These are phyloP conservation scores for Tauraco erythrolophus DNA, from an alignment of 2,113 vertebrate species.

Conservation along the genomic window DNA sequence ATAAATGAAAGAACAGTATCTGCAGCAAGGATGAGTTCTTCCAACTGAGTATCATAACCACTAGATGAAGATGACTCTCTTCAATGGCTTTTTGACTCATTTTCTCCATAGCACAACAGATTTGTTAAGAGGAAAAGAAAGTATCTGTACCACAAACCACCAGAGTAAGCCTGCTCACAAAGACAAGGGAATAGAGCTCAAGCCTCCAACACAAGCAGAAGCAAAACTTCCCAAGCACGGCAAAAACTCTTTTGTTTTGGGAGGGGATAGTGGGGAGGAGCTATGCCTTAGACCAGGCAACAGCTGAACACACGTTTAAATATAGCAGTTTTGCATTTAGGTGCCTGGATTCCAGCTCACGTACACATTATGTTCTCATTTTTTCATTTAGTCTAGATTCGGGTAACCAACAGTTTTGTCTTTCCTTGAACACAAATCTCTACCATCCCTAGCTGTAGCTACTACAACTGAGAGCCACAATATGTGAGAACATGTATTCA, in stretches of 20 bases:
- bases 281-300: too few species aligned
- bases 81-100: background rate
- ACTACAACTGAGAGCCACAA: background rate
- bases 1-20: background rate
- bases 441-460: background rate
- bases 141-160: background rate
- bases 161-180: background rate
- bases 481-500: background rate
- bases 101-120: background rate
- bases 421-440: too few species aligned
- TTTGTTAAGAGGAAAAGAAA: background rate
- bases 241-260: too few species aligned
- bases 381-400: too few species aligned
- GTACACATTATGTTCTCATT: too few species aligned
- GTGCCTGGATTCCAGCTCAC: too few species aligned
- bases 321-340: too few species aligned
- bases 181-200: background rate
- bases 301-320: too few species aligned
- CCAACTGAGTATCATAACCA: background rate
- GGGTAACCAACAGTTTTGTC: too few species aligned
- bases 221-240: too few species aligned
- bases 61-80: background rate
- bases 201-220: background rate
- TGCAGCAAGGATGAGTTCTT: background rate
- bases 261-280: too few species aligned